Evolutionary conservation across 2,797 vertebrate species (phyloP).

Genomic region (Emydoidea blandingii): DNA sequence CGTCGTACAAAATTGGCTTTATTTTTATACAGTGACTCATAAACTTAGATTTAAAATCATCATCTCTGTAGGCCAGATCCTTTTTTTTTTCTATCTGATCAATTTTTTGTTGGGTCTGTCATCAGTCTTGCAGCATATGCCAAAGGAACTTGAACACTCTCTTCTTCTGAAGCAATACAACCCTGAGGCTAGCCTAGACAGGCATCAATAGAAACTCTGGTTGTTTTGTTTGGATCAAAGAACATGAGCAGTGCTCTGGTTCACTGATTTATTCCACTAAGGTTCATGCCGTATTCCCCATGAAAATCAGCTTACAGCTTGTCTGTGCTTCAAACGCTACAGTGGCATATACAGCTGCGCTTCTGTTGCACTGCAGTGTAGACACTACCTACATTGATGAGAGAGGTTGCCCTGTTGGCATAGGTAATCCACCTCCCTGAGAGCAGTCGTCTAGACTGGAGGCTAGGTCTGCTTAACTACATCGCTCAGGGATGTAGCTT

Average conservation of each 20-base stretch:
- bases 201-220: neutral
- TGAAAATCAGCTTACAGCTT: neutral
- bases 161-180: neutral
- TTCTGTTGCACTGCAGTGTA: too few species aligned
- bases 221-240: neutral
- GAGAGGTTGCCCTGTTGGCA: too few species aligned
- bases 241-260: neutral
- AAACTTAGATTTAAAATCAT: neutral
- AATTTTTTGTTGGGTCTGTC: neutral
- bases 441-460: too few species aligned
- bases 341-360: too few species aligned
- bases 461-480: too few species aligned
- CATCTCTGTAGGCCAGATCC: fast-evolving
- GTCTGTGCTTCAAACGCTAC: too few species aligned
- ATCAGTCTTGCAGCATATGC: neutral
- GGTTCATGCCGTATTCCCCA: fast-evolving
- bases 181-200: neutral
- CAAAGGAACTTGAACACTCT: fast-evolving
- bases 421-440: too few species aligned
- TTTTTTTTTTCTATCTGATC: neutral
- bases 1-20: neutral
- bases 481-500: too few species aligned
- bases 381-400: too few species aligned
- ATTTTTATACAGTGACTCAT: neutral
- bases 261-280: fast-evolving